Conservation (phyloP, 2,888 invertebrate species). For the Craniophora ligustri region DNA sequence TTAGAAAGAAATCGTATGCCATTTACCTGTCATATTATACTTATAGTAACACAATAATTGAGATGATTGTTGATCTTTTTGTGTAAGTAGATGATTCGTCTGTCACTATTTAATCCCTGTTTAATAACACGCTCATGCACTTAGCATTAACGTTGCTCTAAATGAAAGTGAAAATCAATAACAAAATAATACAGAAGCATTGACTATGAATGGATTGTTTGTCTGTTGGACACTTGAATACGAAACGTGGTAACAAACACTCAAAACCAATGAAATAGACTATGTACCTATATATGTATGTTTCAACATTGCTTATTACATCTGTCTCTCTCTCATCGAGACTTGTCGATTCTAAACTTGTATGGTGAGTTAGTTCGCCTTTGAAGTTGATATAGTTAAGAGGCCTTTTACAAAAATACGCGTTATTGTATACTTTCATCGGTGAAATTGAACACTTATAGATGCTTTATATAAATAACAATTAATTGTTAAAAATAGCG, state of each 20-base stretch:
- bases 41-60: neutral
- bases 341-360: constrained; percentile 22
- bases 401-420: too few species aligned
- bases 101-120: neutral
- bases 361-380: constrained; percentile 2
- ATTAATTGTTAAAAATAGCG: too few species aligned
- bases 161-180: neutral
- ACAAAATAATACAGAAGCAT: neutral
- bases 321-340: constrained; percentile 9
- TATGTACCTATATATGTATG: too few species aligned
- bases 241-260: constrained; percentile 10
- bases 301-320: constrained; percentile 20
- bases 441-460: too few species aligned
- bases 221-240: constrained; percentile 22
- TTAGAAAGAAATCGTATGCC: too few species aligned
- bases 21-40: neutral
- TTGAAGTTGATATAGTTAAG: constrained; percentile 3
- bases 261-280: constrained; percentile 10
- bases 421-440: too few species aligned
- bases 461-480: too few species aligned
- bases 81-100: neutral
- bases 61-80: neutral
- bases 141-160: neutral
- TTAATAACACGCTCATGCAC: neutral
- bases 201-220: constrained; percentile 6